A percentile compares a stretch with the other conserved stretches of the same genome.
phyloP scores from a whole-genome alignment of 2,113 vertebrate species.

The Plotosus lineatus region DNA sequence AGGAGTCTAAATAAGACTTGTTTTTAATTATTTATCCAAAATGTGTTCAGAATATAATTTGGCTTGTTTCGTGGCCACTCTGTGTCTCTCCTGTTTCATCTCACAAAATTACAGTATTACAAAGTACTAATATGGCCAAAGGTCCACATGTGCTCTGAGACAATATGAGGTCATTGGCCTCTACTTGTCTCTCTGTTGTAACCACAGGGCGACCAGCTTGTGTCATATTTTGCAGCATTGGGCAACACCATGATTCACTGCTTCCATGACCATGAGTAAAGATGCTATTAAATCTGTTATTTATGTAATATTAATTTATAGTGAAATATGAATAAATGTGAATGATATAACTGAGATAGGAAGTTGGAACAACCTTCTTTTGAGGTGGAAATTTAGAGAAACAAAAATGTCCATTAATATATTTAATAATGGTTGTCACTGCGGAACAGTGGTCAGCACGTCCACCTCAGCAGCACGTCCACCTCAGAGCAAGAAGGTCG shows the following conservation, averaged over 20 bases:
- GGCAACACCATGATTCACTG: not conserved
- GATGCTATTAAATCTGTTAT: not conserved
- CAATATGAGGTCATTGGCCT: constrained; percentile 1
- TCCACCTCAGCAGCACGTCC: no score
- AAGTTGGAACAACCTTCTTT: not conserved
- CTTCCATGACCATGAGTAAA: not conserved
- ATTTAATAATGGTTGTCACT: no score
- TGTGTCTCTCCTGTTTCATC: not conserved
- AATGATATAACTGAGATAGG: not conserved
- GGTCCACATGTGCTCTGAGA: not conserved
- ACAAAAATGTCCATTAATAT: no score
- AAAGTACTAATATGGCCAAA: not conserved
- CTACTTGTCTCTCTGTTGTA: constrained; percentile 3
- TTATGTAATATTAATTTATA: not conserved
- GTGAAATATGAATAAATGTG: not conserved
- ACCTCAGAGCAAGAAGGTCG: no score
- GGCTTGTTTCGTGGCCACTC: not conserved
- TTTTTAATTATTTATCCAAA: no score
- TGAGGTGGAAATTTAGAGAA: not conserved
- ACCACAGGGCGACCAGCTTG: not conserved
- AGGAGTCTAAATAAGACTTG: no score
- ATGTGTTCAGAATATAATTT: no score
- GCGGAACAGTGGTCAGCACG: no score
- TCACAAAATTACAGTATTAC: constrained; percentile 14
- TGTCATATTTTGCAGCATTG: not conserved